Base-by-base conservation (phyloP, 2,797 vertebrate species). In the Malurus splendens region DNA sequence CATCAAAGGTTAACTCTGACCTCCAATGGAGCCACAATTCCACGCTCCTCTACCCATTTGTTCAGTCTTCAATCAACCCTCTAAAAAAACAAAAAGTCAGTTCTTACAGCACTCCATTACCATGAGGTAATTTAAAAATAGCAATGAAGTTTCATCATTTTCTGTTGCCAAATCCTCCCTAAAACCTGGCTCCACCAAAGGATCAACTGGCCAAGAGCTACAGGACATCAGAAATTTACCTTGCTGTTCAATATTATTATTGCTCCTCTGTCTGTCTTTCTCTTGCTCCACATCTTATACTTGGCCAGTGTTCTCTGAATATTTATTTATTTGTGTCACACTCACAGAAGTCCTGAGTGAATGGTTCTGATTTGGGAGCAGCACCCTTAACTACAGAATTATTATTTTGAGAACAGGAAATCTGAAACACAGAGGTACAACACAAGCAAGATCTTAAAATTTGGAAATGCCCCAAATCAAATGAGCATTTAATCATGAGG, bases 101-200 rank as follows among this genome's bases (percentile, higher is more conserved):
- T 77, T 78, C 55, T 75, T 78, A 71, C 7, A 91, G 78, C 24
- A 70, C 19, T 78, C 47, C 20, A 48, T 74, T 87, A 74, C 39
- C 56, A 86, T 67, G 19, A 85, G 22, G 17, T 47, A 74, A 74
- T 55, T 89, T 89, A 10, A 90, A 93, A 90, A 83, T 12, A 90
- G 44, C 47, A 45, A 24, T 30, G 51, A 85, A 77, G 6, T 52
- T 72, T 56, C 42, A 81, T 44, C 5, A 67, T 39, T 67, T 92
- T 87, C 66, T 86, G 18, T 55, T 52, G 56, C 41, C 59, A 90
- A 87, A 75, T n/a, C 75, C 28, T 51, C 8, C 44, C n/a, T 59
- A 81, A 92, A 75, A 83, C 71, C 47, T 90, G 75, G 54, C 61
- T 89, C 87, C 65, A 67, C 2, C 0, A 59, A 72, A 91, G 14